These are phyloP conservation scores for Porites divaricata DNA, from an alignment of 92 coral and sea anemone genomes.

Conservation along the genomic window DNA sequence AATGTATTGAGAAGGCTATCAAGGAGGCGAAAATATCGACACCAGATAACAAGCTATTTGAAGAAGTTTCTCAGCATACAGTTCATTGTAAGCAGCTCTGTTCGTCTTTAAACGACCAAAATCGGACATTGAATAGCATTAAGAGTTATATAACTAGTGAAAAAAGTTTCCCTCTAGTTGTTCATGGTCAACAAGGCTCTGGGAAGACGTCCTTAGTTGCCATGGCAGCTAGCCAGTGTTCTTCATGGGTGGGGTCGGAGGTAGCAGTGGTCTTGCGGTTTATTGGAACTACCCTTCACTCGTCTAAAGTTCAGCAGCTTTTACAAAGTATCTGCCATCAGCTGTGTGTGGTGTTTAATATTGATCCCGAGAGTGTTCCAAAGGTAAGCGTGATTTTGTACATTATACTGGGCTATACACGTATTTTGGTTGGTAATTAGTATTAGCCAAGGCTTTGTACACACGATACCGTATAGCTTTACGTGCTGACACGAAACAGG, in stretches of 20 bases:
- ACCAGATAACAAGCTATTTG: constrained; percentile 60
- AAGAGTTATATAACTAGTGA: constrained; percentile 61
- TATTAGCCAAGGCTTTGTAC: too few relatives aligned
- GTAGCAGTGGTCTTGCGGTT: constrained; percentile 80
- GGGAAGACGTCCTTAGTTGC: constrained; percentile 93
- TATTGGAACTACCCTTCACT: constrained; percentile 84
- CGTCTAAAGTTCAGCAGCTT: constrained; percentile 74
- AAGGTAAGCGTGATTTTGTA: constrained; percentile 59
- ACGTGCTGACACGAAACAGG: too few relatives aligned
- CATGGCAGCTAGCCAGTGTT: constrained; percentile 88
- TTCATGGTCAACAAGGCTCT: constrained; percentile 87
- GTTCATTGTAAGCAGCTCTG: constrained; percentile 63
- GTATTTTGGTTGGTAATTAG: too few relatives aligned
- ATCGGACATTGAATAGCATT: constrained; percentile 53
- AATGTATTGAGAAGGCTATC: constrained; percentile 67
- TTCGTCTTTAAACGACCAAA: constrained; percentile 59
- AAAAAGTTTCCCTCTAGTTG: constrained; percentile 73
- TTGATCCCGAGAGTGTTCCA: constrained; percentile 58
- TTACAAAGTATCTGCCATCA: constrained; percentile 79
- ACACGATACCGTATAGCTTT: too few relatives aligned
- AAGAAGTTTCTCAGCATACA: constrained; percentile 80
- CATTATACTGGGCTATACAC: too few relatives aligned
- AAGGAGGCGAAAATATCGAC: constrained; percentile 52
- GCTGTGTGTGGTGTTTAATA: constrained; percentile 67
- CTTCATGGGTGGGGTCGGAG: constrained; percentile 63